These are phyloP conservation scores for Drosophila vallismaia DNA, from an alignment of 2,888 invertebrate species.

Conservation along the genomic window DNA sequence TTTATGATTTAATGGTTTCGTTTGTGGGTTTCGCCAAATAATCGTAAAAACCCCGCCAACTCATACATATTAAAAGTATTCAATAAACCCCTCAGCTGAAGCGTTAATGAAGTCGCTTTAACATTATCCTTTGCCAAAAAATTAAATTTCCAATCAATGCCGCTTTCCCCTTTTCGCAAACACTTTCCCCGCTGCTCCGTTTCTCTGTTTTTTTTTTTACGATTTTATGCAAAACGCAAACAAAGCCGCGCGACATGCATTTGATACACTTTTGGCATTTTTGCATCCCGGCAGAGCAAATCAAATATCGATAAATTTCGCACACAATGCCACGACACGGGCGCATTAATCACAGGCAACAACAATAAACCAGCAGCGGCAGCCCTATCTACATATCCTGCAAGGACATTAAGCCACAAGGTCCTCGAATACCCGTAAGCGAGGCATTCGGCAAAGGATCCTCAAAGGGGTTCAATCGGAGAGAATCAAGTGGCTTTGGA, in stretches of 20 bases:
- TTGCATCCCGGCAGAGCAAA: constrained; percentile 55
- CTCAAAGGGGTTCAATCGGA: constrained; percentile 5
- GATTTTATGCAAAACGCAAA: constrained; percentile 74
- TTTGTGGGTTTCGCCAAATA: constrained; percentile 24
- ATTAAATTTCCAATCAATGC: constrained; percentile 2
- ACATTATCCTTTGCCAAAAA: background rate
- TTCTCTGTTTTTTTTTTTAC: constrained; percentile 10
- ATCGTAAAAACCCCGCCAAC: constrained; percentile 3
- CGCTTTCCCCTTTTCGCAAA: constrained; percentile 12
- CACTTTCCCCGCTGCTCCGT: constrained; percentile 1
- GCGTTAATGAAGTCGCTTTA: constrained; percentile 31
- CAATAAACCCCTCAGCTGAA: background rate
- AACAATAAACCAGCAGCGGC: constrained; percentile 37
- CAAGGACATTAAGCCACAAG: constrained; percentile 1
- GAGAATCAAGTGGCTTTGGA: constrained; percentile 46
- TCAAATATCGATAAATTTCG: constrained; percentile 75
- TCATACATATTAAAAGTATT: background rate
- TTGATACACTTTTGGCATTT: constrained; percentile 64
- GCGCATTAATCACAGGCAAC: constrained; percentile 66
- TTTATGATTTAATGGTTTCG: constrained; percentile 36
- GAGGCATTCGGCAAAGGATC: constrained; percentile 19
- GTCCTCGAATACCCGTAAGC: background rate
- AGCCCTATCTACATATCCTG: constrained; percentile 24
- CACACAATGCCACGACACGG: constrained; percentile 65
- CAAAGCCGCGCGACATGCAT: constrained; percentile 76